These are phyloP conservation scores for Spatula clypeata DNA, from an alignment of 2,797 vertebrate species.

Conservation along the genomic window DNA sequence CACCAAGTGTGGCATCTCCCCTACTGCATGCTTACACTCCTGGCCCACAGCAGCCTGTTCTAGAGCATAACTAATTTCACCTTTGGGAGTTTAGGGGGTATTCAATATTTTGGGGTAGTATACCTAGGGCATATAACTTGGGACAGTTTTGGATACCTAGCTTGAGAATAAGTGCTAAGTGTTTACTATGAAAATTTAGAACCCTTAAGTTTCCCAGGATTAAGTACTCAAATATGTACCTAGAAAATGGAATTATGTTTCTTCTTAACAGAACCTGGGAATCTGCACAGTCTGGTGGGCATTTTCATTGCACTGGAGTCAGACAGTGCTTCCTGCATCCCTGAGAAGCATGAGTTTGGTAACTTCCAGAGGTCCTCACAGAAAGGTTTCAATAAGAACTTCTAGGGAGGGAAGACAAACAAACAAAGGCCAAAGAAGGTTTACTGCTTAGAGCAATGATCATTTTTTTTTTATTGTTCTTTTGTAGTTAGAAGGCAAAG, in stretches of 20 bases:
- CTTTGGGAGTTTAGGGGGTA: background rate
- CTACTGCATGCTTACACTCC: background rate
- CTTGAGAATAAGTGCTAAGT: background rate
- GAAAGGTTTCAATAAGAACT: background rate
- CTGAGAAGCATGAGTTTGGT: background rate
- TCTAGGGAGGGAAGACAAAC: background rate
- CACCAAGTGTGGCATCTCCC: fast-evolving
- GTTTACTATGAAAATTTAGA: background rate
- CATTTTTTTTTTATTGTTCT: background rate
- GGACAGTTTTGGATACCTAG: background rate
- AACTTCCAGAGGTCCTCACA: background rate
- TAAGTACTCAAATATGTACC: background rate
- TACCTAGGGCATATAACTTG: background rate
- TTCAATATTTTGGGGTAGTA: background rate
- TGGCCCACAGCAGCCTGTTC: background rate
- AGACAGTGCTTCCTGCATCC: background rate
- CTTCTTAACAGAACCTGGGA: background rate
- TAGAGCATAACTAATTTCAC: background rate
- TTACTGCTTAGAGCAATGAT: background rate
- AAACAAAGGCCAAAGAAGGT: too few relatives aligned
- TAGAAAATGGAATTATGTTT: background rate
- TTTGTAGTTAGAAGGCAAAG: background rate
- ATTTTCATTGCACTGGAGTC: background rate
- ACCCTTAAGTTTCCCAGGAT: background rate
- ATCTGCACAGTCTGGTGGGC: background rate